A percentile compares a stretch with the other conserved stretches of the same genome.
phyloP scores from a whole-genome alignment of 2,888 invertebrate genomes.

The Hirtodrosophila duncani region DNA sequence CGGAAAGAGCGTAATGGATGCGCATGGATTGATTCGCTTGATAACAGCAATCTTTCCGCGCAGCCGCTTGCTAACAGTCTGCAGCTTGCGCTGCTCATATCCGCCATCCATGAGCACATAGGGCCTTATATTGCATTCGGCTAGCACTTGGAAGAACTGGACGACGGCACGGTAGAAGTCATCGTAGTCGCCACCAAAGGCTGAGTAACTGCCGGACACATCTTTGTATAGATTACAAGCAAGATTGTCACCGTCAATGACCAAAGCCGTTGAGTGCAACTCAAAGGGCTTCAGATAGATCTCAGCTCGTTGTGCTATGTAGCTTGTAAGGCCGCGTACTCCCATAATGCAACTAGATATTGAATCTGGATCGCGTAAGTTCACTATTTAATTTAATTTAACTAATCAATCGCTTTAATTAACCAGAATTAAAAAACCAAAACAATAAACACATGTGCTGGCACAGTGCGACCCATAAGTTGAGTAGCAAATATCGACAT shows the following conservation, averaged over 20 bases:
- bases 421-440: too few species aligned
- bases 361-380: neutral
- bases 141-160: constrained; percentile 84
- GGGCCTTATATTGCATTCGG: constrained; percentile 84
- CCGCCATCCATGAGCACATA: constrained; percentile 91
- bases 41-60: constrained; percentile 82
- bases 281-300: constrained; percentile 82
- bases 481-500: too few species aligned
- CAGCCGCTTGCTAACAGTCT: constrained; percentile 82
- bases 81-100: constrained; percentile 84
- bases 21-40: constrained; percentile 80
- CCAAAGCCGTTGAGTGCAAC: constrained; percentile 84
- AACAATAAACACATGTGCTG: too few species aligned
- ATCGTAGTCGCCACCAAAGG: constrained; percentile 93
- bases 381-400: constrained; percentile 35
- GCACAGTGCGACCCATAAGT: too few species aligned
- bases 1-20: constrained; percentile 84
- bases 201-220: constrained; percentile 82
- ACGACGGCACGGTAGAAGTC: constrained; percentile 83
- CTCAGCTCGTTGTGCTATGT: constrained; percentile 83
- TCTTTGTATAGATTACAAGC: constrained; percentile 84
- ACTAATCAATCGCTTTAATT: too few species aligned
- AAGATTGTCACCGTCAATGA: constrained; percentile 90
- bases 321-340: constrained; percentile 90
- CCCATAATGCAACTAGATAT: constrained; percentile 83